Conservation (phyloP, 2,797 vertebrate genomes). For the Parotocinclus haroldoi region DNA sequence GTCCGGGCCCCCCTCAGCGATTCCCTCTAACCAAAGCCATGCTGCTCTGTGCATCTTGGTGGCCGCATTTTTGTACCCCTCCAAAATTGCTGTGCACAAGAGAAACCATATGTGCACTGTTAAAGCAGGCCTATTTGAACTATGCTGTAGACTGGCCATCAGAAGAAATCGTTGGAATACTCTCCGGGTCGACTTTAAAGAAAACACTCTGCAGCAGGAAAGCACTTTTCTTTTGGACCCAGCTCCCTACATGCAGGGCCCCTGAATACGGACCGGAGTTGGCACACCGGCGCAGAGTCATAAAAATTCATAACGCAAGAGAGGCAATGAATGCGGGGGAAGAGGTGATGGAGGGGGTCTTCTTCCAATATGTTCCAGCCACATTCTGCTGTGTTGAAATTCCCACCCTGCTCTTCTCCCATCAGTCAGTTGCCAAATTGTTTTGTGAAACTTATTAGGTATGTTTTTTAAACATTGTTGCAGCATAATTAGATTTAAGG, state of each 20-base stretch:
- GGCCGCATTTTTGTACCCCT: constrained; percentile 56
- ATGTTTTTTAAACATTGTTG: constrained; percentile 1
- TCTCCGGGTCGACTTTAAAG: constrained; percentile 54
- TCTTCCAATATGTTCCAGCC: constrained; percentile 40
- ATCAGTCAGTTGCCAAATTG: constrained; percentile 14
- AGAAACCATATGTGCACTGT: constrained; percentile 60
- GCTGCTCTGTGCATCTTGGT: constrained; percentile 50
- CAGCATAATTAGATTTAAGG: too few species aligned
- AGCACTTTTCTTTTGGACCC: constrained; percentile 39
- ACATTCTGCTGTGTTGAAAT: constrained; percentile 38
- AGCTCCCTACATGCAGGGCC: constrained; percentile 26
- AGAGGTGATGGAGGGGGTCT: constrained; percentile 8
- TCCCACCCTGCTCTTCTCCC: constrained; percentile 6
- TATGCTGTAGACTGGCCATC: constrained; percentile 59
- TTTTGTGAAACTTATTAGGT: constrained; percentile 21
- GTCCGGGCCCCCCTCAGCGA: constrained; percentile 36
- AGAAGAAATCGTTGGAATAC: constrained; percentile 53
- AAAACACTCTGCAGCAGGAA: constrained; percentile 36
- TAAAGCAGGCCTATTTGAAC: constrained; percentile 58
- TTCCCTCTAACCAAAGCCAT: constrained; percentile 54
- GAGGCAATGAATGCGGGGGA: constrained; percentile 21
- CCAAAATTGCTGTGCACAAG: constrained; percentile 53
- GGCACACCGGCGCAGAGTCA: constrained; percentile 44
- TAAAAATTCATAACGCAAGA: constrained; percentile 54
- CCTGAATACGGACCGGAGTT: constrained; percentile 39